A percentile compares a stretch with the other conserved stretches of the same genome.
Conservation (phyloP, 2,113 vertebrate species). For the Agapornis roseicollis region DNA sequence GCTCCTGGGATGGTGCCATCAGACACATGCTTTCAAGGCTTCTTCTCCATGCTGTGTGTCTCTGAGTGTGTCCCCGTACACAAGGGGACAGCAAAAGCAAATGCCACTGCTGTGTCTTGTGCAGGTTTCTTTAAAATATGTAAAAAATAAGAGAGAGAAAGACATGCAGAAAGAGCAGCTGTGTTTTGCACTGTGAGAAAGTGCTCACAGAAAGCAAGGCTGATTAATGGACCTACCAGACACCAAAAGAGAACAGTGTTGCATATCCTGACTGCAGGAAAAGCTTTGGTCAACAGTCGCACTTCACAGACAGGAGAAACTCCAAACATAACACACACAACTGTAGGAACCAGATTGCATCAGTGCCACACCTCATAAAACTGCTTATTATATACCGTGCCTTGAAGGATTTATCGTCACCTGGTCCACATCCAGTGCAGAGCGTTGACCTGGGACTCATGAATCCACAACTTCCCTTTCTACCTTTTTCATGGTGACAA, state of each 20-base stretch:
- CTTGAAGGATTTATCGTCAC: background rate
- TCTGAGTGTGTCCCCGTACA: accelerated
- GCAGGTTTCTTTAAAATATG: background rate
- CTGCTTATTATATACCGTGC: background rate
- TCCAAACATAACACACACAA: background rate
- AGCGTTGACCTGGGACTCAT: background rate
- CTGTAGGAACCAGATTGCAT: background rate
- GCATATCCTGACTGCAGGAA: background rate
- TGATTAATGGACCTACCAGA: background rate
- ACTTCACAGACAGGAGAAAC: background rate
- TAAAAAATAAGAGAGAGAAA: background rate
- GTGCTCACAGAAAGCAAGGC: background rate
- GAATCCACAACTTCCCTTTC: slow-evolving; percentile 22
- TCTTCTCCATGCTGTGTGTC: background rate
- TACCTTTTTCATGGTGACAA: slow-evolving; percentile 13
- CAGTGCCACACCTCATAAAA: background rate
- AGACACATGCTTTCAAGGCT: background rate
- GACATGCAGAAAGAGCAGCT: background rate
- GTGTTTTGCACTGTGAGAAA: background rate
- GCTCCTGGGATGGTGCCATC: background rate
- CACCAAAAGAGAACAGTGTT: accelerated
- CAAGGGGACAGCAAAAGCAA: background rate
- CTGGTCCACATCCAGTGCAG: background rate
- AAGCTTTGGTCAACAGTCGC: background rate
- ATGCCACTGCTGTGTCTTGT: accelerated